Percentiles rank a stretch among this genome's conserved stretches.
phyloP scores from a whole-genome alignment of 1,140 invertebrate species.

The Ylistrum balloti region DNA sequence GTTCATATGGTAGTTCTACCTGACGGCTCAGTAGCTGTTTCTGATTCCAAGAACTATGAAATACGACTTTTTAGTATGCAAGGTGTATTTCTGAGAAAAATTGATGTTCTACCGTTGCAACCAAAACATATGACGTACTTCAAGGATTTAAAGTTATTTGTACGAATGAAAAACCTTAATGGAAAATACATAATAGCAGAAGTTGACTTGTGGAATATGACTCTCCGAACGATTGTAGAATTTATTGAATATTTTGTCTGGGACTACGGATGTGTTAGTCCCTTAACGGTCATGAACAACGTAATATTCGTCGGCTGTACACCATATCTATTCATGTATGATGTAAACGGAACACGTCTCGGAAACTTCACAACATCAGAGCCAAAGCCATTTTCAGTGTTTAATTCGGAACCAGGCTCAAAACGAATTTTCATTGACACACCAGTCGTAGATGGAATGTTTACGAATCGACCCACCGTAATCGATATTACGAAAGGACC shows the following conservation, averaged over 20 bases:
- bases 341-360: background rate
- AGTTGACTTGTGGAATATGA: background rate
- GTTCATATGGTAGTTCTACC: background rate
- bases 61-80: background rate
- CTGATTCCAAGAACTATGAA: background rate
- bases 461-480: background rate
- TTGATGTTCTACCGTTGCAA: background rate
- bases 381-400: background rate
- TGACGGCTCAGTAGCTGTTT: background rate
- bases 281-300: background rate
- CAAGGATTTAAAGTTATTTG: background rate
- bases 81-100: background rate
- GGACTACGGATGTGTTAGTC: background rate
- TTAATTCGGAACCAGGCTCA: background rate
- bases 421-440: background rate
- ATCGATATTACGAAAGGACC: background rate
- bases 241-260: background rate
- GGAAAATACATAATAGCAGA: background rate
- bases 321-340: conserved; percentile 11
- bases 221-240: background rate
- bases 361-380: background rate
- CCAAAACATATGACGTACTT: background rate
- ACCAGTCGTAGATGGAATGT: background rate
- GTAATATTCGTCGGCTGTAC: background rate
- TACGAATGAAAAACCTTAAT: background rate